Conservation (phyloP, 2,797 vertebrate species). For the Megalops cyprinoides region DNA sequence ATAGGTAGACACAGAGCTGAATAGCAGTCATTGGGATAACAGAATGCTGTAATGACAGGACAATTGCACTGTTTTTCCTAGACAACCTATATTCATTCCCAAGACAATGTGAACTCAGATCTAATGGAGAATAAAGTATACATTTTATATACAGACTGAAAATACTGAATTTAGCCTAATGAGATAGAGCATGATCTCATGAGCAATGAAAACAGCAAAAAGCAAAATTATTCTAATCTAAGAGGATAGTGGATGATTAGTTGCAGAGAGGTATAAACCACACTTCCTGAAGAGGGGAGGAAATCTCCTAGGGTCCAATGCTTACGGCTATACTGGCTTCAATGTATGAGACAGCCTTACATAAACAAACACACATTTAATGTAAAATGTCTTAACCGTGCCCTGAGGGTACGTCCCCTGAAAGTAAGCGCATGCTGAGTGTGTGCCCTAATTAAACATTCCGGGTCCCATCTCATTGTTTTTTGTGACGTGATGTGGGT, state of each 20-base stretch:
- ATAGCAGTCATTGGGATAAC: too few relatives aligned
- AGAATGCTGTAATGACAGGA: too few relatives aligned
- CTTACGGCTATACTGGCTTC: conserved; percentile 52
- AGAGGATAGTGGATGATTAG: neutral
- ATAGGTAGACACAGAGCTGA: too few relatives aligned
- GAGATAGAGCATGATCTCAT: too few relatives aligned
- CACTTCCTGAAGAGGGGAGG: conserved; percentile 49
- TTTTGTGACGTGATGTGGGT: neutral
- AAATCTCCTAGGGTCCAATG: conserved; percentile 51
- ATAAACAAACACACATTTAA: conserved; percentile 42
- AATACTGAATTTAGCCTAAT: too few relatives aligned
- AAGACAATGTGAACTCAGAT: too few relatives aligned
- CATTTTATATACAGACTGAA: too few relatives aligned
- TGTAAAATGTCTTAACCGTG: conserved; percentile 49
- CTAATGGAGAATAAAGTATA: too few relatives aligned
- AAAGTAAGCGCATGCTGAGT: conserved; percentile 37
- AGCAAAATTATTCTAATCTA: too few relatives aligned
- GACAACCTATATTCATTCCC: too few relatives aligned
- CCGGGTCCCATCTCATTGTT: neutral
- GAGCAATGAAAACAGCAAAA: too few relatives aligned
- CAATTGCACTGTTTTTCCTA: too few relatives aligned
- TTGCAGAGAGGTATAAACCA: conserved; percentile 30
- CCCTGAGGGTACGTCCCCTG: conserved; percentile 52
- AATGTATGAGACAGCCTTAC: conserved; percentile 52
- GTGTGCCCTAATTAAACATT: conserved; percentile 30